These are phyloP conservation scores for Nothura maculosa DNA, from an alignment of 2,797 vertebrate genomes.

Conservation along the genomic window DNA sequence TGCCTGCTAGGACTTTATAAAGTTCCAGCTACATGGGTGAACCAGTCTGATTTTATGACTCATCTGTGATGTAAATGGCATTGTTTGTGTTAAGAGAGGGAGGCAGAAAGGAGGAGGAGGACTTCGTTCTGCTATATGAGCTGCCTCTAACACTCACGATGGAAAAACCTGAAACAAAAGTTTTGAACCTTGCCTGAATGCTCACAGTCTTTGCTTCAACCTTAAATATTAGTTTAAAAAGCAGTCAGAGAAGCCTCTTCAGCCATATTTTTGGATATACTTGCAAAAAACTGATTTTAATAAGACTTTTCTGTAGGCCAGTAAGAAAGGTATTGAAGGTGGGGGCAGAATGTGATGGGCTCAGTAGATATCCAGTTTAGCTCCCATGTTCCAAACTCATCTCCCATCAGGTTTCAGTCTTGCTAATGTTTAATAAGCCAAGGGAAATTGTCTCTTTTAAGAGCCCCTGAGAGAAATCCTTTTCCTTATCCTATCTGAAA, in stretches of 20 bases:
- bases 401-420: neutral
- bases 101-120: neutral
- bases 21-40: neutral
- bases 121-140: neutral
- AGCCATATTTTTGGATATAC: neutral
- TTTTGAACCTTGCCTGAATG: neutral
- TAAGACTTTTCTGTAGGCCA: neutral
- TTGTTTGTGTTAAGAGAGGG: neutral
- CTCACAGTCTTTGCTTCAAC: neutral
- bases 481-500: neutral
- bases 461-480: neutral
- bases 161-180: neutral
- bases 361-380: neutral
- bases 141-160: fast-evolving
- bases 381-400: neutral
- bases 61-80: neutral
- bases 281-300: neutral
- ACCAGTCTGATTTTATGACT: neutral
- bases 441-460: fast-evolving
- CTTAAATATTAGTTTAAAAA: neutral
- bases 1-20: neutral
- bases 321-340: neutral
- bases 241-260: neutral
- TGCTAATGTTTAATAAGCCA: neutral
- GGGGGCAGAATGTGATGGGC: neutral